Conservation (phyloP, 2,888 invertebrate genomes). For the Atrina japonica region DNA sequence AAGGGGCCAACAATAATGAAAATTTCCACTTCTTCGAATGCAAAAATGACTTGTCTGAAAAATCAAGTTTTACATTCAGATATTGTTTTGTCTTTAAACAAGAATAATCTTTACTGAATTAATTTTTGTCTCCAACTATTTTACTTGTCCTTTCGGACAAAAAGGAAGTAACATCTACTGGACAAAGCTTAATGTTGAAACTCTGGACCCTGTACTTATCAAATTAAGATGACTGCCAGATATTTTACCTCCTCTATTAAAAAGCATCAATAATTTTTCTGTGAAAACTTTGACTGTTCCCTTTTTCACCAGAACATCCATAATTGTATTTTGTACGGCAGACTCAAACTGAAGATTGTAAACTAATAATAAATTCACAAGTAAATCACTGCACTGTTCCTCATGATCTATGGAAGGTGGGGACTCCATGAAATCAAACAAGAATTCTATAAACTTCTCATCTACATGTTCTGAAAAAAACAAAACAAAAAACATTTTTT, state of each 20-base stretch:
- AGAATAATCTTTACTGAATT: too few relatives aligned
- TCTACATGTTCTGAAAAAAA: slow-evolving; percentile 89
- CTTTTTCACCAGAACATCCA: slow-evolving; percentile 75
- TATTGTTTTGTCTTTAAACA: too few relatives aligned
- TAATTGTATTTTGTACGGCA: slow-evolving; percentile 77
- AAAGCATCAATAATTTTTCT: slow-evolving; percentile 91
- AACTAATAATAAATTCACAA: slow-evolving; percentile 91
- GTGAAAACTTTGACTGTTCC: slow-evolving; percentile 92
- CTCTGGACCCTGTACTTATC: too few relatives aligned
- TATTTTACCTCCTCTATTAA: slow-evolving; percentile 90
- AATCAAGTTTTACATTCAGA: too few relatives aligned
- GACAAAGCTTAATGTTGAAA: too few relatives aligned
- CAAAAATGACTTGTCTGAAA: too few relatives aligned
- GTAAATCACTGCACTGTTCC: slow-evolving; percentile 91
- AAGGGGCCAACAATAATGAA: too few relatives aligned
- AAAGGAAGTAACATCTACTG: too few relatives aligned
- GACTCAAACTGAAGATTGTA: slow-evolving; percentile 92
- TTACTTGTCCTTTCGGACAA: too few relatives aligned
- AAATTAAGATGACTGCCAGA: too few relatives aligned
- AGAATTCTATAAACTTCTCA: slow-evolving; percentile 88
- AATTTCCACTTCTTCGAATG: too few relatives aligned
- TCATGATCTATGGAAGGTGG: slow-evolving; percentile 90
- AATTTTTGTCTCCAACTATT: too few relatives aligned
- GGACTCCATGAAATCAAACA: slow-evolving; percentile 90
- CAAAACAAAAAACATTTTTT: neutral